These are phyloP conservation scores for Tiliacea citrago DNA, from an alignment of 2,888 invertebrate genomes.

Conservation along the genomic window DNA sequence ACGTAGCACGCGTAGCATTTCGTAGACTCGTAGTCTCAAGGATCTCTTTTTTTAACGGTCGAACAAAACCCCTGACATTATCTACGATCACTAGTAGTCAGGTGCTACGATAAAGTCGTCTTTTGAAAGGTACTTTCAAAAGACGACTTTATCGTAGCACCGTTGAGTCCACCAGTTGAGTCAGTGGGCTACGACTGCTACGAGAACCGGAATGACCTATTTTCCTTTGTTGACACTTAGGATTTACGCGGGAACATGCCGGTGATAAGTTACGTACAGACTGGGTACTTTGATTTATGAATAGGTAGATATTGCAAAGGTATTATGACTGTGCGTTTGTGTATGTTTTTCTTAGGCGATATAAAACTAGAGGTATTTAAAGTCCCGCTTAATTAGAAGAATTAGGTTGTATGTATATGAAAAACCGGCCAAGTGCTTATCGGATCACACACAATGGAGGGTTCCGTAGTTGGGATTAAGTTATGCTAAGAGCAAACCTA, in stretches of 20 bases:
- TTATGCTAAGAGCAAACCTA: too few relatives aligned
- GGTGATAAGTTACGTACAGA: conserved; percentile 28
- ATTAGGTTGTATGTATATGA: not conserved
- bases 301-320: conserved; percentile 11
- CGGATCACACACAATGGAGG: too few relatives aligned
- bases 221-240: conserved; percentile 47
- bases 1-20: conserved; percentile 49
- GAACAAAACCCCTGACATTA: conserved; percentile 30
- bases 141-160: too few relatives aligned
- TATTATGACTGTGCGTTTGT: not conserved
- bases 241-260: conserved; percentile 39
- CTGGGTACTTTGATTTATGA: conserved; percentile 24
- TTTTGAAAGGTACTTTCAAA: too few relatives aligned
- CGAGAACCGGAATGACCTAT: conserved; percentile 40
- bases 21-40: conserved; percentile 36
- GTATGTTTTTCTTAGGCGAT: not conserved
- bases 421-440: not conserved
- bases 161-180: conserved; percentile 34
- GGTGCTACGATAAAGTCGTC: conserved; percentile 39
- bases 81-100: conserved; percentile 40
- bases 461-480: too few relatives aligned
- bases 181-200: conserved; percentile 24
- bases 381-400: not conserved
- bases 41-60: conserved; percentile 26
- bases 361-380: not conserved